Conservation (phyloP, 1,140 invertebrate species). For the Planococcus citri region DNA sequence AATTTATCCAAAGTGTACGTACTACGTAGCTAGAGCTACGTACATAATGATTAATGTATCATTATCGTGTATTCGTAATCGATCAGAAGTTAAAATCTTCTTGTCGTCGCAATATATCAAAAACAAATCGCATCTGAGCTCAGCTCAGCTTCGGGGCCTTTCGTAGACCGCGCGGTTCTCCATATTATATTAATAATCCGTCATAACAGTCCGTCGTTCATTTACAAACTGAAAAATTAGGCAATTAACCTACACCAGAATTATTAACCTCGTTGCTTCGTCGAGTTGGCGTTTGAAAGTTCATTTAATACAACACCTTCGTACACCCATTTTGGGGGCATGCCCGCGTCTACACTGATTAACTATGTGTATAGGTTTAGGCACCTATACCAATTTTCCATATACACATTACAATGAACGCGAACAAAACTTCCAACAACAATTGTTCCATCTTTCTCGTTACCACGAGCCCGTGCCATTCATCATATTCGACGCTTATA, state of each 20-base stretch:
- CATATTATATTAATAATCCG: neutral
- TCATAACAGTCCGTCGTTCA: neutral
- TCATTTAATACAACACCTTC: neutral
- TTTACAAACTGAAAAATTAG: neutral
- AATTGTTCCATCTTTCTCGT: too few relatives aligned
- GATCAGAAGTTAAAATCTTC: constrained; percentile 3
- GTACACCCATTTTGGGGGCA: too few relatives aligned
- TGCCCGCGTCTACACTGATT: too few relatives aligned
- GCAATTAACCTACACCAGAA: neutral
- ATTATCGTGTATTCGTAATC: neutral
- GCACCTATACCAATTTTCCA: too few relatives aligned
- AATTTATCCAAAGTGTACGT: neutral
- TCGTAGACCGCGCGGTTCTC: neutral
- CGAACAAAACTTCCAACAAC: too few relatives aligned
- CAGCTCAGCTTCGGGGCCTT: neutral
- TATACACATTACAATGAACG: too few relatives aligned
- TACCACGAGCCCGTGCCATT: too few relatives aligned
- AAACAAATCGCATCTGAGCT: neutral
- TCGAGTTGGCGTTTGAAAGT: neutral
- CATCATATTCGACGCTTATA: too few relatives aligned
- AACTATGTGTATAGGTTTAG: too few relatives aligned
- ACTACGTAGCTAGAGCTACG: neutral
- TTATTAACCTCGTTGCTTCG: neutral
- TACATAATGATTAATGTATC: neutral
- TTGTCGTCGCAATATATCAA: constrained; percentile 2